A percentile compares a stretch with the other conserved stretches of the same genome.
Conservation (phyloP, 2,113 vertebrate species). For the Progne subis region DNA sequence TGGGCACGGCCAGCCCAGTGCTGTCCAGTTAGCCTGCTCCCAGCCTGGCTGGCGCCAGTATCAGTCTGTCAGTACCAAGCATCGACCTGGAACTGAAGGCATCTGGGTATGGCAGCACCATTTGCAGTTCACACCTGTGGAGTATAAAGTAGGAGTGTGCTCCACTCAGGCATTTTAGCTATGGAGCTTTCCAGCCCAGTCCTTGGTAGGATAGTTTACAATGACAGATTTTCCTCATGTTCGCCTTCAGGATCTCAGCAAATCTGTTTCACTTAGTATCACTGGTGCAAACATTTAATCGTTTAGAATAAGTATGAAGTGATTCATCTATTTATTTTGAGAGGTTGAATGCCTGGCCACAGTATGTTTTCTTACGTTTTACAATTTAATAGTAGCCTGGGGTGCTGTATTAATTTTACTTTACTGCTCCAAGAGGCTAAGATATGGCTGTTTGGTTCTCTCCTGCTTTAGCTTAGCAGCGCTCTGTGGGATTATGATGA, state of each 20-base stretch:
- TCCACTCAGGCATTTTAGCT: background rate
- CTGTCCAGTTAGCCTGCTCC: background rate
- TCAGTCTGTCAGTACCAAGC: background rate
- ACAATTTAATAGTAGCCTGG: conserved; percentile 11
- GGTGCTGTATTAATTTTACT: conserved; percentile 33
- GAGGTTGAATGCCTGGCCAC: conserved; percentile 24
- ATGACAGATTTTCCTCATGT: background rate
- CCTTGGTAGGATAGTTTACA: background rate
- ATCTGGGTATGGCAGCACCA: background rate
- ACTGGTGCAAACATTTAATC: background rate
- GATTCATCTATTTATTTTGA: conserved; percentile 33
- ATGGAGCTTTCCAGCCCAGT: background rate
- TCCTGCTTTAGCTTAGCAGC: background rate
- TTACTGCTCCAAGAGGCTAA: conserved; percentile 12
- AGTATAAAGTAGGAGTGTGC: background rate
- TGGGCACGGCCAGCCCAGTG: accelerated
- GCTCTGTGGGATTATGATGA: background rate
- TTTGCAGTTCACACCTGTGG: background rate
- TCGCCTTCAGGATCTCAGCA: accelerated
- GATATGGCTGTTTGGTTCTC: background rate
- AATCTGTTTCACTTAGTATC: background rate
- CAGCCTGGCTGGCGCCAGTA: background rate
- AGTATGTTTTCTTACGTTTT: conserved; percentile 24
- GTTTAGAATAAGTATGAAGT: background rate
- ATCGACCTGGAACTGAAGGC: background rate